A percentile compares a stretch with the other conserved stretches of the same genome.
These are phyloP conservation scores for Patella caerulea DNA, from an alignment of 2,888 invertebrate species.

Conservation along the genomic window DNA sequence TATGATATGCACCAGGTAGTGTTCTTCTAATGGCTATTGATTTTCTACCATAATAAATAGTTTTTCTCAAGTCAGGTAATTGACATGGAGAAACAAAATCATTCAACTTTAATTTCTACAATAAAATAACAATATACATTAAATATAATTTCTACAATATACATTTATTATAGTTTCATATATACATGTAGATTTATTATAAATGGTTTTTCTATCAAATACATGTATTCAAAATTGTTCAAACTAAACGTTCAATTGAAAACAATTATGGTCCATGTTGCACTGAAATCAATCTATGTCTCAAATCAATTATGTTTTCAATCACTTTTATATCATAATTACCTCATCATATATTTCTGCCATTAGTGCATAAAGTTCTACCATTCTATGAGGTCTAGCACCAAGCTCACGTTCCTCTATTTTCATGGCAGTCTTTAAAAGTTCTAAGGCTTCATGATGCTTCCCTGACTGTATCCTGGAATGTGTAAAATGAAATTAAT, in stretches of 20 bases:
- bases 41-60: slow-evolving; percentile 66
- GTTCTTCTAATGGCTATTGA: slow-evolving; percentile 65
- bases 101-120: slow-evolving; percentile 69
- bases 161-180: too few relatives aligned
- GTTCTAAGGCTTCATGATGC: slow-evolving; percentile 66
- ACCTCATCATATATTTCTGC: slow-evolving; percentile 71
- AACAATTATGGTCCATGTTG: too few relatives aligned
- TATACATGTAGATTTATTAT: too few relatives aligned
- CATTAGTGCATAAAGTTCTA: slow-evolving; percentile 68
- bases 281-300: neutral
- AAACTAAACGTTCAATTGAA: too few relatives aligned
- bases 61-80: slow-evolving; percentile 66
- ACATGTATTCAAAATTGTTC: too few relatives aligned
- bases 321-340: neutral
- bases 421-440: slow-evolving; percentile 67
- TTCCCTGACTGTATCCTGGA: slow-evolving; percentile 67
- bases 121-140: neutral
- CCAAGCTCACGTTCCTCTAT: slow-evolving; percentile 69
- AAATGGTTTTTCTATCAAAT: too few relatives aligned
- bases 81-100: slow-evolving; percentile 69
- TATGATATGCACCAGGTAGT: slow-evolving; percentile 64
- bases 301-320: neutral
- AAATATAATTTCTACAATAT: too few relatives aligned
- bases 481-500: neutral
- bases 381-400: slow-evolving; percentile 67